Evolutionary conservation across 2,888 invertebrate genomes (phyloP), one percentile per base, ranked within the genome.

Genomic region (Drosophila macrospina): DNA sequence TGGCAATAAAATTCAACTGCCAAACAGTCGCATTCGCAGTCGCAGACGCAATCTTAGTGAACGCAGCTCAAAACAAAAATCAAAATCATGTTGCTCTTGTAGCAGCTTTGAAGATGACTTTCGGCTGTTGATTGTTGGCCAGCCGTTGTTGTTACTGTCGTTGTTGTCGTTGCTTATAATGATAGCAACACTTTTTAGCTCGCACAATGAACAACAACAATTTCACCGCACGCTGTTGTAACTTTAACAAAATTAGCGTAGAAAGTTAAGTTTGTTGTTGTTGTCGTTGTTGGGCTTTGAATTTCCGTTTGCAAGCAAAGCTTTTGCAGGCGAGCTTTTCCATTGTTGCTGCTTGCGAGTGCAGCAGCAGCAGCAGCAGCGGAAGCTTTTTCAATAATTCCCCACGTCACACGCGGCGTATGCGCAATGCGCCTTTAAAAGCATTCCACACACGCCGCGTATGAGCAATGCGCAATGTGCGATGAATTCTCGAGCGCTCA

Each of bases 1-100:
- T 83, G 83, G 83, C 83, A 83, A 83, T 83, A 83, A 83, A 83
- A 83, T 65, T 76, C 79, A 84, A 78, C 87, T 86, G 85, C 59
- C 87, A 86, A 39, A 42, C 70, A 60, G 78, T 74, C 65, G 74
- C 62, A 57, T 47, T 54, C 41, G 51, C 62, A 57, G 52, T 54
- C 41, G 51, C 64, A 80, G 78, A 64, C 78, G 68, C 61, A 76
- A 79, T 67, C 66, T 59, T 57, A 66, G 62, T 57, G 67, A 76
- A 73, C 69, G 79, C 78, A 67, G 82, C 80, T 75, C 55, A 78
- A 78, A 55, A n/a, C n/a, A n/a, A n/a, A n/a, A n/a, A n/a, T n/a
- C n/a, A n/a, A n/a, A 55, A 55, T 55, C 55, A 55, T 77, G 68
- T 57, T 68, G 60, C 74, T 72, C 73, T 77, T 39, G 36, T 51